phyloP scores from a whole-genome alignment of 2,888 invertebrate species.

The Drosophila mimica region DNA sequence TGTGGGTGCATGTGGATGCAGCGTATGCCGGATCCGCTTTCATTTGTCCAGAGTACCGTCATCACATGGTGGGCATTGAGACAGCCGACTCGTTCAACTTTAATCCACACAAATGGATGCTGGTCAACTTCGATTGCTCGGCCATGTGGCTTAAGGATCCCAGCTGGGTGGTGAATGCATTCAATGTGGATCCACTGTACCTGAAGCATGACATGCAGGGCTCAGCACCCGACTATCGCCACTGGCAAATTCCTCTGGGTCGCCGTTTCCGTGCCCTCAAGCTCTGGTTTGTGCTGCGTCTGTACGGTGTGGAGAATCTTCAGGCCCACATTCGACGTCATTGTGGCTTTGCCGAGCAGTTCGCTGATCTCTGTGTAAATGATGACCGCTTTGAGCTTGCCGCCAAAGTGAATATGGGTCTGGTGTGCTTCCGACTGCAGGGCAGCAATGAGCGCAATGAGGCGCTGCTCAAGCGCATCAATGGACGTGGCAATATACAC shows the following conservation, averaged over 20 bases:
- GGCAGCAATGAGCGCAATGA: constrained; percentile 94
- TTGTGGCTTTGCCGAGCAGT: constrained; percentile 93
- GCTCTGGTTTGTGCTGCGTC: constrained; percentile 96
- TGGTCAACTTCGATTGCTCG: constrained; percentile 99
- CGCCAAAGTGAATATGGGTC: constrained; percentile 95
- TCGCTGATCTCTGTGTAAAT: constrained; percentile 90
- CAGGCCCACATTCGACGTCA: constrained; percentile 95
- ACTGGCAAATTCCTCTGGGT: constrained; percentile 98
- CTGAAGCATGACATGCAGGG: constrained; percentile 97
- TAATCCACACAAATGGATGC: constrained; percentile 99
- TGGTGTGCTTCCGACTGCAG: constrained; percentile 98
- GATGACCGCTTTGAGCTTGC: constrained; percentile 96
- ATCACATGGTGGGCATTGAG: constrained; percentile 94
- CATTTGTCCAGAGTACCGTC: constrained; percentile 98
- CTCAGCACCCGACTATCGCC: constrained; percentile 96
- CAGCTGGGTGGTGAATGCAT: constrained; percentile 95
- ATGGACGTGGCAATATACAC: constrained; percentile 95
- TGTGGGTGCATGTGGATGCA: constrained; percentile 98
- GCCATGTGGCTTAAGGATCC: constrained; percentile 98
- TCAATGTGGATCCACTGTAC: constrained; percentile 98
- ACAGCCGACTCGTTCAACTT: constrained; percentile 98
- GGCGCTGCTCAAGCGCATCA: constrained; percentile 91
- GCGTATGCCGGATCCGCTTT: constrained; percentile 98
- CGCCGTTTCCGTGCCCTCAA: constrained; percentile 96
- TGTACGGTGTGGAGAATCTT: constrained; percentile 95